Evolutionary conservation across 2,888 invertebrate species (phyloP).

Genomic region (Watsonalla cultraria): DNA sequence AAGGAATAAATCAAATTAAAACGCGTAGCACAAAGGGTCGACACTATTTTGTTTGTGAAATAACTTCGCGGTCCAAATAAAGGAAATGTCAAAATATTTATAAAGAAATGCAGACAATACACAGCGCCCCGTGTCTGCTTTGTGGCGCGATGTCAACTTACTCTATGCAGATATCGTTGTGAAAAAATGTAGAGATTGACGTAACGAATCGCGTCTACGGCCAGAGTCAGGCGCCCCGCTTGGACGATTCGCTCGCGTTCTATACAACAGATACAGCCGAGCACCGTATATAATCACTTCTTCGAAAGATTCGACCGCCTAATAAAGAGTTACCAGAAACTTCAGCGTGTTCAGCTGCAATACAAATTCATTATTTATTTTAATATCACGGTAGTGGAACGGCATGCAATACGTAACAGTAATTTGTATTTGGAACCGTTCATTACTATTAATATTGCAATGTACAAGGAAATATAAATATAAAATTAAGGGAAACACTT

Average conservation of each 20-base stretch:
- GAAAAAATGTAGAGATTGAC: constrained; percentile 71
- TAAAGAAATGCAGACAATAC: constrained; percentile 73
- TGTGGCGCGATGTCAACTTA: constrained; percentile 70
- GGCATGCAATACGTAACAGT: too few species aligned
- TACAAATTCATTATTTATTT: constrained; percentile 43
- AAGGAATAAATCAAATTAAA: constrained; percentile 76
- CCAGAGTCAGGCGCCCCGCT: constrained; percentile 59
- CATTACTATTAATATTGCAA: too few species aligned
- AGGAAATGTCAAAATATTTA: constrained; percentile 78
- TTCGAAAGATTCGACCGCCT: constrained; percentile 60
- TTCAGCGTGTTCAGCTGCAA: constrained; percentile 41
- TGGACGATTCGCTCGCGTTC: constrained; percentile 50
- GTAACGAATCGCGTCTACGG: constrained; percentile 66
- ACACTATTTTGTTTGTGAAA: constrained; percentile 70
- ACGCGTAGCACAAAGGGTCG: constrained; percentile 66
- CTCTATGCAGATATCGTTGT: constrained; percentile 70
- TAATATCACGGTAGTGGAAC: constrained; percentile 24
- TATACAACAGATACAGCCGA: constrained; percentile 54
- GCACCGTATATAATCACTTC: constrained; percentile 75
- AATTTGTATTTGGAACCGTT: too few species aligned
- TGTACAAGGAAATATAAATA: too few species aligned
- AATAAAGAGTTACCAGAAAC: constrained; percentile 66
- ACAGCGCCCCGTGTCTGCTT: constrained; percentile 56
- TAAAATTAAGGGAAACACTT: too few species aligned
- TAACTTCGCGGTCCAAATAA: constrained; percentile 65